Evolutionary conservation across 2,888 invertebrate genomes (phyloP).

Genomic region (Leptarthrus brevirostris): DNA sequence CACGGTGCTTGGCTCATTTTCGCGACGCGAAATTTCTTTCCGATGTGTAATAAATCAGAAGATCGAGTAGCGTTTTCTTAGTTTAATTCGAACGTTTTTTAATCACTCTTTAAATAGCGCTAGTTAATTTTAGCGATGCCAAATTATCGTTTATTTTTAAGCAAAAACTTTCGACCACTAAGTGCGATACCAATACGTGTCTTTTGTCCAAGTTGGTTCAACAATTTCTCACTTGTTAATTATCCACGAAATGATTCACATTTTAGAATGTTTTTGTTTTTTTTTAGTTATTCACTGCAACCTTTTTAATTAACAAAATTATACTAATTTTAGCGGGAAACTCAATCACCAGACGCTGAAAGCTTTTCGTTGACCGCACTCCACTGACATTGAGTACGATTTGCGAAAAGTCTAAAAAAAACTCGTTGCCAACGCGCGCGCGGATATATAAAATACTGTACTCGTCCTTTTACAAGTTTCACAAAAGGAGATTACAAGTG

Average conservation of each 20-base stretch:
- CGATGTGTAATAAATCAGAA: not conserved
- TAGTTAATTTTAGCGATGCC: constrained; percentile 28
- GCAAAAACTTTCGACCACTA: constrained; percentile 6
- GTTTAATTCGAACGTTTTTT: not conserved
- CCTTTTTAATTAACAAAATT: constrained; percentile 17
- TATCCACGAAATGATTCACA: constrained; percentile 11
- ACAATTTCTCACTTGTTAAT: constrained; percentile 16
- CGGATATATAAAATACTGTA: not conserved
- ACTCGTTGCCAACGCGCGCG: constrained; percentile 8
- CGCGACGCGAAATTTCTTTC: constrained; percentile 28
- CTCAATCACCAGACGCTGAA: constrained; percentile 9
- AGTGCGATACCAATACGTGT: constrained; percentile 3
- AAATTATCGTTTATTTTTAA: constrained; percentile 34
- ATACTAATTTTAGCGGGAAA: constrained; percentile 41
- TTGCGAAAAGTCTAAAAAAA: not conserved
- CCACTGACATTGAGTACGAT: constrained; percentile 4
- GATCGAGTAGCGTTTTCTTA: constrained; percentile 2
- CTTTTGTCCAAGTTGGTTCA: not conserved
- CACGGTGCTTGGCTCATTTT: constrained; percentile 74
- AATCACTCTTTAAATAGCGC: constrained; percentile 23
- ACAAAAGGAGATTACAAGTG: constrained; percentile 22
- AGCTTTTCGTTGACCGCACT: constrained; percentile 1
- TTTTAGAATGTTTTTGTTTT: not conserved
- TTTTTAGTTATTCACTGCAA: not conserved
- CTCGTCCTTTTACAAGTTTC: constrained; percentile 19